A percentile compares a stretch with the other conserved stretches of the same genome.
Evolutionary conservation across 2,113 vertebrate genomes (phyloP).

Genomic region (Pelecanoides urinatrix): DNA sequence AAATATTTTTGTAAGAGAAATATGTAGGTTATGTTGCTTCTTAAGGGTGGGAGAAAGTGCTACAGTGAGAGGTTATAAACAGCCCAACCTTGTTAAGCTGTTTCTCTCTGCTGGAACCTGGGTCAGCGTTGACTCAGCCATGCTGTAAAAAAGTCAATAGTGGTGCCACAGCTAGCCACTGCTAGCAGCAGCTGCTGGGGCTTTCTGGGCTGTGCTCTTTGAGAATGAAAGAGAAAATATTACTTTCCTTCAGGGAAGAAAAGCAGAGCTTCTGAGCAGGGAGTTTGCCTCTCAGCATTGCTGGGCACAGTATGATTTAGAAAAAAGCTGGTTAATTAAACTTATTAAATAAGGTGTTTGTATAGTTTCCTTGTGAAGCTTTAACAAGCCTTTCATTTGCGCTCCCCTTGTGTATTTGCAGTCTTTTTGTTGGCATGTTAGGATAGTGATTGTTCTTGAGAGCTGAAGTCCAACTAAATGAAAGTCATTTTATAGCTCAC

Average conservation of each 20-base stretch:
- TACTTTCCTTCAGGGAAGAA: background rate
- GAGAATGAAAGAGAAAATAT: background rate
- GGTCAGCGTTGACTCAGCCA: background rate
- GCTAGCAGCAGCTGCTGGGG: background rate
- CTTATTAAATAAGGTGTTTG: conserved; percentile 24
- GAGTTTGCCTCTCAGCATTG: background rate
- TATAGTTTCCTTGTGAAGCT: background rate
- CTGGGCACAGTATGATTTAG: background rate
- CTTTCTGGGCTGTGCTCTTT: background rate
- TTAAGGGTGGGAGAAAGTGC: background rate
- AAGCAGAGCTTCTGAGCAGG: background rate
- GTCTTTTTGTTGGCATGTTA: background rate
- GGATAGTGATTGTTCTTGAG: conserved; percentile 30
- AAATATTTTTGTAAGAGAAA: background rate
- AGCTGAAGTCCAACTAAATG: background rate
- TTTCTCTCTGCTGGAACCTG: background rate
- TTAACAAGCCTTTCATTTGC: conserved; percentile 19
- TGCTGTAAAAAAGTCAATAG: background rate
- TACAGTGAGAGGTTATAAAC: background rate
- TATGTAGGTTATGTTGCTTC: rapidly evolving
- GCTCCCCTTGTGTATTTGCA: conserved; percentile 24
- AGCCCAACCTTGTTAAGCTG: rapidly evolving
- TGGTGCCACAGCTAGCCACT: background rate
- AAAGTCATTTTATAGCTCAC: conserved; percentile 5
- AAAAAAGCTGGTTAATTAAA: conserved; percentile 53